Evolutionary conservation across 1,140 invertebrate genomes (phyloP).

Genomic region (Drosophila baimaii): DNA sequence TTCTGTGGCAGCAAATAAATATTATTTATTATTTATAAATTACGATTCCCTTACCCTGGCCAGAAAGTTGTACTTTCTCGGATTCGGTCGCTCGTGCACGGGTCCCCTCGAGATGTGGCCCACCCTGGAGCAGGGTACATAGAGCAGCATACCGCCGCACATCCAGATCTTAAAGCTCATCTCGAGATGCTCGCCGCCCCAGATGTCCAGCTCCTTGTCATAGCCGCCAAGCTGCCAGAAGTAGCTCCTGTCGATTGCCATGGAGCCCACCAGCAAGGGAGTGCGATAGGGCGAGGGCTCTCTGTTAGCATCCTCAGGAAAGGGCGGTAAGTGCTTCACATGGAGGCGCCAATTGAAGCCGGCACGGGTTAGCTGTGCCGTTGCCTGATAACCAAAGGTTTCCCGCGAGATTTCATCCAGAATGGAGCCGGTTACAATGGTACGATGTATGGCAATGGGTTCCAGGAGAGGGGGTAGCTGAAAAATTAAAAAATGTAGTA

Average conservation of each 20-base stretch:
- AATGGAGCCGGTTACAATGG: slow-evolving; percentile 94
- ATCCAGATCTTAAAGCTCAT: slow-evolving; percentile 97
- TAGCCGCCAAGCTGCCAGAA: slow-evolving; percentile 98
- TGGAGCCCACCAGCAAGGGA: slow-evolving; percentile 96
- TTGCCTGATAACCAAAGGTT: slow-evolving; percentile 90
- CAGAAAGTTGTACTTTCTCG: slow-evolving; percentile 86
- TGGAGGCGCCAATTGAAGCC: slow-evolving; percentile 94
- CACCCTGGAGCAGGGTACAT: slow-evolving; percentile 95
- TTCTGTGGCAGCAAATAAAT: slow-evolving; percentile 84
- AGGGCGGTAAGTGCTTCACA: slow-evolving; percentile 91
- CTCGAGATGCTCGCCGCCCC: slow-evolving; percentile 99
- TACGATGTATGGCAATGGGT: slow-evolving; percentile 89
- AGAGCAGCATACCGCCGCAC: slow-evolving; percentile 95
- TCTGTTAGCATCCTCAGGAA: slow-evolving; percentile 88
- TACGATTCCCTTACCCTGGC: slow-evolving; percentile 42
- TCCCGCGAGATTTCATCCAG: slow-evolving; percentile 92
- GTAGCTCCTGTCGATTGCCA: slow-evolving; percentile 95
- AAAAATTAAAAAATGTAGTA: neutral
- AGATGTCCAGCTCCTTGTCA: slow-evolving; percentile 94
- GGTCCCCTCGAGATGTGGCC: slow-evolving; percentile 90
- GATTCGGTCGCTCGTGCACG: slow-evolving; percentile 93
- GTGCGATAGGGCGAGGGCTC: slow-evolving; percentile 91
- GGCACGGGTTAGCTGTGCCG: slow-evolving; percentile 90
- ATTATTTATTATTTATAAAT: neutral
- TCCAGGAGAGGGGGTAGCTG: slow-evolving; percentile 90